Evolutionary conservation across 2,113 vertebrate species (phyloP).

Genomic region (rabbit (Oryctolagus cuniculus)): mOryCun1.1 NC_091453.1:56377501-56378000

Average conservation of each 20-base stretch:
- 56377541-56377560: background rate
- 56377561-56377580: background rate
- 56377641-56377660: constrained; percentile 28
- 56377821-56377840: background rate
- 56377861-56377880: background rate
- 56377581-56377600: background rate
- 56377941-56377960: background rate
- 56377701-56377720: background rate
- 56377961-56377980: background rate
- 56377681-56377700: background rate
- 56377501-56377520: constrained; percentile 13
- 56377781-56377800: background rate
- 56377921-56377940: background rate
- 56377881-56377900: constrained; percentile 9
- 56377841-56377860: background rate
- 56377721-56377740: background rate
- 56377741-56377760: background rate
- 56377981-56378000: background rate
- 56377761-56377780: background rate
- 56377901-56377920: constrained; percentile 11
- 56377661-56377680: background rate
- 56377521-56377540: background rate
- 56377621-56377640: background rate
- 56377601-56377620: background rate
- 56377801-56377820: background rate